These are phyloP conservation scores for Oceanites oceanicus DNA, from an alignment of 2,113 vertebrate species.

Conservation along the genomic window DNA sequence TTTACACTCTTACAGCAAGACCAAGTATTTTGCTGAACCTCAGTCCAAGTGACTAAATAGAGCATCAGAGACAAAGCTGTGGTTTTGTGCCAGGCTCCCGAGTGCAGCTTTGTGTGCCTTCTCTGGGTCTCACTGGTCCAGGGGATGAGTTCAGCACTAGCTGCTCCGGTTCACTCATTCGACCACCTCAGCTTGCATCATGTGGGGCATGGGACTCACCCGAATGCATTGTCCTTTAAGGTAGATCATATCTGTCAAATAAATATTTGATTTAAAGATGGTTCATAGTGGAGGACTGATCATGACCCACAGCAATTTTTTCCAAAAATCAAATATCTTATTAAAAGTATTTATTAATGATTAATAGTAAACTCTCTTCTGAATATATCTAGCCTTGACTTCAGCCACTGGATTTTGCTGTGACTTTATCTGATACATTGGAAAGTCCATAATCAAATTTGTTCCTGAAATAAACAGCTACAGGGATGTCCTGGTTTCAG, in stretches of 20 bases:
- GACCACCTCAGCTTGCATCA: not conserved
- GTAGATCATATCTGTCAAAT: not conserved
- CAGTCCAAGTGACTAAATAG: not conserved
- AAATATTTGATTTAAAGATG: not conserved
- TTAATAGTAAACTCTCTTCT: not conserved
- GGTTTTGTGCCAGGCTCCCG: not conserved
- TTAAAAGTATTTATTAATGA: not conserved
- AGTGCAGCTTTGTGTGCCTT: not conserved
- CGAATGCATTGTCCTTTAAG: not conserved
- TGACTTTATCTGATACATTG: not conserved
- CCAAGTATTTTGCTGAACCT: not conserved
- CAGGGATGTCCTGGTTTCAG: not conserved
- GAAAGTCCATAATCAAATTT: not conserved
- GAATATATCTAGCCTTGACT: not conserved
- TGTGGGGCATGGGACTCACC: not conserved
- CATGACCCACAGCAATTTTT: not conserved
- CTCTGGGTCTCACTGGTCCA: not conserved
- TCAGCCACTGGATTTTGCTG: not conserved
- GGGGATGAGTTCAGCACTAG: accelerated
- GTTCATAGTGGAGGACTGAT: not conserved
- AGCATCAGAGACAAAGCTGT: not conserved
- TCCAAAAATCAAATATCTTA: not conserved
- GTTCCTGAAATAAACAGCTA: not conserved
- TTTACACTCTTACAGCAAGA: not conserved
- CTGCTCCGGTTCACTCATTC: not conserved